Conservation (phyloP, 2,797 vertebrate species). For the Tragopan temminckii region DNA sequence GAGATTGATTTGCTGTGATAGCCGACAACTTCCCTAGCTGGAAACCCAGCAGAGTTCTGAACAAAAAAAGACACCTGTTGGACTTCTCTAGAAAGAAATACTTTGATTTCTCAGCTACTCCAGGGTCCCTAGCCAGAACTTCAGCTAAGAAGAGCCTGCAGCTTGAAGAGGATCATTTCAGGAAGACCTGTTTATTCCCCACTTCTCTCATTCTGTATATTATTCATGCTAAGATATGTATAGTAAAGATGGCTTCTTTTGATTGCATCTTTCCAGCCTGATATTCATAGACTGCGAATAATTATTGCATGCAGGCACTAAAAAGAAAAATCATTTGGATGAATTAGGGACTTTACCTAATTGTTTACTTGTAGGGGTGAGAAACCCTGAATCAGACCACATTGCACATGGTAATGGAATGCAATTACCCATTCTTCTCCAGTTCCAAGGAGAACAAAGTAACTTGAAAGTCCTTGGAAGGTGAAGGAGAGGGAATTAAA, state of each 20-base stretch:
- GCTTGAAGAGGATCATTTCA: neutral
- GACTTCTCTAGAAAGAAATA: neutral
- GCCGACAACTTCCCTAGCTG: neutral
- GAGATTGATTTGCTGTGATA: constrained; percentile 26
- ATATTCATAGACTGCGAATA: neutral
- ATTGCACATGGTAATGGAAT: constrained; percentile 29
- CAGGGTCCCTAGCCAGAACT: neutral
- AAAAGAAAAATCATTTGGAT: constrained; percentile 26
- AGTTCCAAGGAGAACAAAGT: constrained; percentile 47
- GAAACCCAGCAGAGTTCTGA: neutral
- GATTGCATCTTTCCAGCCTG: neutral
- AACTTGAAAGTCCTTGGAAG: neutral
- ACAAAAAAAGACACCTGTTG: neutral
- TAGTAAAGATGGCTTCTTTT: neutral
- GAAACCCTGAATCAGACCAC: neutral
- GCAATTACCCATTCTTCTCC: constrained; percentile 28
- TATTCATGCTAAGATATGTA: neutral
- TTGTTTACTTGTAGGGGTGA: constrained; percentile 45
- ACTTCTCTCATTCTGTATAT: neutral
- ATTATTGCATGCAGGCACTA: neutral
- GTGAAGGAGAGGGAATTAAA: constrained; percentile 4
- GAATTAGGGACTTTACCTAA: constrained; percentile 25
- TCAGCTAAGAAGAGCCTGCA: neutral
- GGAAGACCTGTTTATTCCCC: neutral
- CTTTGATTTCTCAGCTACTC: constrained; percentile 14